A percentile compares a stretch with the other conserved stretches of the same genome.
Conservation (phyloP, 2,113 vertebrate genomes). For the Callocephalon fimbriatum region DNA sequence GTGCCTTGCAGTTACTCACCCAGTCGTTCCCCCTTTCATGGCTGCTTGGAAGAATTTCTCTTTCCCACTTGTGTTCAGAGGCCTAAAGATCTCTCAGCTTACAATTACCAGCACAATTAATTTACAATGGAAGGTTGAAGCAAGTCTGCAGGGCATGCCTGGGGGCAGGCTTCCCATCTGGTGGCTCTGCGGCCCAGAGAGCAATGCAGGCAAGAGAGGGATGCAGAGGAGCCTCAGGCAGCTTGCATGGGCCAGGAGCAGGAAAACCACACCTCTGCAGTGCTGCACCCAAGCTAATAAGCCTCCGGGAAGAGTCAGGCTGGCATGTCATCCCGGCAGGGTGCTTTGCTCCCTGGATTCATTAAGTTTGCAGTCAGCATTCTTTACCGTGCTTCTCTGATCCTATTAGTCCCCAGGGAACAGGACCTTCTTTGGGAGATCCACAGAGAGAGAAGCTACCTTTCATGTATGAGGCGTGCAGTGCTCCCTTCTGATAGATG, state of each 20-base stretch:
- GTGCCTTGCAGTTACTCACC: background rate
- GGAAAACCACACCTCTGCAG: background rate
- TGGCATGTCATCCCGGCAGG: background rate
- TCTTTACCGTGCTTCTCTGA: background rate
- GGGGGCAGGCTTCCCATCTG: background rate
- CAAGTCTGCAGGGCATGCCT: background rate
- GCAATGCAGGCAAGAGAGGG: fast-evolving
- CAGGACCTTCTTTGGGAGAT: background rate
- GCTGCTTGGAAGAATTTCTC: slow-evolving; percentile 8
- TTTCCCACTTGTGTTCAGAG: background rate
- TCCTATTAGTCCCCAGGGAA: background rate
- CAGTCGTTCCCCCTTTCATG: background rate
- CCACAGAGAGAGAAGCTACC: background rate
- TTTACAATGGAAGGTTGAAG: background rate
- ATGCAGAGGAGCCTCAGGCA: background rate
- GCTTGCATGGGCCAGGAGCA: background rate
- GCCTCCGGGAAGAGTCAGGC: background rate
- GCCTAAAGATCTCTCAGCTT: background rate
- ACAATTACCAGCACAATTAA: background rate
- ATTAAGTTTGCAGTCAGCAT: background rate
- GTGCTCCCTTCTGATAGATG: background rate
- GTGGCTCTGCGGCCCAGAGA: background rate
- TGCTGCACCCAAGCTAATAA: background rate
- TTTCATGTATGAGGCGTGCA: background rate
- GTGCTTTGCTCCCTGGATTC: background rate